Evolutionary conservation across 2,888 invertebrate genomes (phyloP).

Genomic region (Temnothorax ravouxi): DNA sequence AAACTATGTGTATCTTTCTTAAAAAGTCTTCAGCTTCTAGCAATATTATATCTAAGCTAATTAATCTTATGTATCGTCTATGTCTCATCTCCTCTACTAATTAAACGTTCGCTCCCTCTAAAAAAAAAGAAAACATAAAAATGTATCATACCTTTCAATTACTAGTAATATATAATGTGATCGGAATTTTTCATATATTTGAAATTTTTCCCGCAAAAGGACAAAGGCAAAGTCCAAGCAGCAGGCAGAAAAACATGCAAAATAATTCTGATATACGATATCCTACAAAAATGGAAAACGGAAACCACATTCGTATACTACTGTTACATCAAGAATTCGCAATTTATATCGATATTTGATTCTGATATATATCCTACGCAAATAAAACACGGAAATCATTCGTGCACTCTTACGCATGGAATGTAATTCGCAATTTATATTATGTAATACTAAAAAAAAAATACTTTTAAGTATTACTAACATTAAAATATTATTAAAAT

Average conservation of each 20-base stretch:
- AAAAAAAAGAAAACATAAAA: not conserved
- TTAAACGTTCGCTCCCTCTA: not conserved
- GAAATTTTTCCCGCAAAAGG: slow-evolving; percentile 38
- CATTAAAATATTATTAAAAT: not conserved
- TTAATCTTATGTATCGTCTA: slow-evolving; percentile 9
- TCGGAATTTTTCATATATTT: slow-evolving; percentile 25
- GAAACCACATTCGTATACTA: not conserved
- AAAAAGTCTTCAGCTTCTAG: not conserved
- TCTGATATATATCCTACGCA: not conserved
- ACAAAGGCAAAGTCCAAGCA: slow-evolving; percentile 50
- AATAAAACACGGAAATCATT: not conserved
- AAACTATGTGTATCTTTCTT: not conserved
- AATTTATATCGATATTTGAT: not conserved
- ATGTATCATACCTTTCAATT: not conserved
- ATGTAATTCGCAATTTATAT: slow-evolving; percentile 18
- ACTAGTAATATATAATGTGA: not conserved
- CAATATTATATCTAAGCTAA: not conserved
- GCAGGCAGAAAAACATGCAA: slow-evolving; percentile 65
- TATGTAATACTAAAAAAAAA: not conserved
- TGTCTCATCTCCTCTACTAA: slow-evolving; percentile 6
- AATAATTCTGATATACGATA: slow-evolving; percentile 32
- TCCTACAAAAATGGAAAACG: not conserved
- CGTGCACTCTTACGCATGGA: not conserved
- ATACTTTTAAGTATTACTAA: not conserved
- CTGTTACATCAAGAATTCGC: not conserved